These are phyloP conservation scores for Dermatophagoides farinae DNA, from an alignment of 1,140 invertebrate species.

Conservation along the genomic window DNA sequence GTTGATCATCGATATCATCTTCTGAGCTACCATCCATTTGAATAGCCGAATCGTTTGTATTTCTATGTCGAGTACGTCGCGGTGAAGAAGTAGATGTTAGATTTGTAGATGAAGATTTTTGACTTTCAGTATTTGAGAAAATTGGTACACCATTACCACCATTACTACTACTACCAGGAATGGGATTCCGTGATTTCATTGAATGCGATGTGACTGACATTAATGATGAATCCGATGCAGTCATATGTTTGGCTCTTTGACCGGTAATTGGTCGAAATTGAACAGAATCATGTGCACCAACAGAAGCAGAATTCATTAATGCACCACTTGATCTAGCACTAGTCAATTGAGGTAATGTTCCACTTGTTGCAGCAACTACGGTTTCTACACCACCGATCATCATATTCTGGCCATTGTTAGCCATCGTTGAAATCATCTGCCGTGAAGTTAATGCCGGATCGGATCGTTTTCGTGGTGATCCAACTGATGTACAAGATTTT, in stretches of 20 bases:
- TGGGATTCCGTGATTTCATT: background rate
- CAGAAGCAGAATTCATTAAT: background rate
- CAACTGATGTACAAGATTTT: background rate
- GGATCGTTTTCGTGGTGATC: conserved; percentile 2
- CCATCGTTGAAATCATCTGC: background rate
- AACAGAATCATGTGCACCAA: background rate
- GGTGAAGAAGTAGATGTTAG: background rate
- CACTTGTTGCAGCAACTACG: background rate
- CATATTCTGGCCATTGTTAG: background rate
- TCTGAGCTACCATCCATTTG: background rate
- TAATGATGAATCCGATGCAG: background rate
- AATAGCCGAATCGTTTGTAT: conserved; percentile 2
- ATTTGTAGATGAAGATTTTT: background rate
- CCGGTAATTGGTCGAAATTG: background rate
- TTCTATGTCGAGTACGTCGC: background rate
- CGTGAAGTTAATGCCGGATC: conserved; percentile 4
- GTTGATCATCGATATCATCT: background rate
- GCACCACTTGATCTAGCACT: background rate
- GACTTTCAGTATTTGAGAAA: background rate
- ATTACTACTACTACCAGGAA: background rate
- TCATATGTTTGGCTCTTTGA: background rate
- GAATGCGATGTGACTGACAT: background rate
- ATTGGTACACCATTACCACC: background rate
- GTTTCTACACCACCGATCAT: background rate
- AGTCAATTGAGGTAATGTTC: background rate